phyloP scores from a whole-genome alignment of 2,888 invertebrate genomes.

The Geophilus truncorum region DNA sequence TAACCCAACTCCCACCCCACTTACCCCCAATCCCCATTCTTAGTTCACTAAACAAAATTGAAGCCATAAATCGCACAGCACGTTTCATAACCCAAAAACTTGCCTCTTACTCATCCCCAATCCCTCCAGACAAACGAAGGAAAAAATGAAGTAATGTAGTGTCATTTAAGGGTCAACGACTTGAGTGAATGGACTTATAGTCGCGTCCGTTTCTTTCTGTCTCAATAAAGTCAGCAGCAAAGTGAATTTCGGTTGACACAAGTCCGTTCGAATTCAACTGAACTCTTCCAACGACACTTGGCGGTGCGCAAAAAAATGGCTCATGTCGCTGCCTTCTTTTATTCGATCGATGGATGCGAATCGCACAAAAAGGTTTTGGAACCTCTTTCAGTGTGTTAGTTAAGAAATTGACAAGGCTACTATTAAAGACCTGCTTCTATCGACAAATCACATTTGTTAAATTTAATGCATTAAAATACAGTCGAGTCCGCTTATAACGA shows the following conservation, averaged over 20 bases:
- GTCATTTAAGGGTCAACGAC: constrained; percentile 5
- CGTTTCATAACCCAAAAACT: neutral
- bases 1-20: neutral
- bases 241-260: constrained; percentile 1
- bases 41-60: neutral
- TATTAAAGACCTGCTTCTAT: too few species aligned
- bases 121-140: neutral
- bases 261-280: neutral
- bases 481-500: too few species aligned
- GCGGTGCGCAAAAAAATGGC: neutral
- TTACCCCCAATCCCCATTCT: too few species aligned
- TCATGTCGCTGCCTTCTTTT: neutral
- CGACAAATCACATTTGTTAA: too few species aligned
- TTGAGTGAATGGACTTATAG: neutral
- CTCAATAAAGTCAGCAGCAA: constrained; percentile 2
- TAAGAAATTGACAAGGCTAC: too few species aligned
- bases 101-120: neutral
- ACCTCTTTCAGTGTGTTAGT: too few species aligned
- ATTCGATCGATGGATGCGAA: neutral
- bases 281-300: neutral
- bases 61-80: neutral
- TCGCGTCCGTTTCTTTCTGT: neutral
- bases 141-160: neutral
- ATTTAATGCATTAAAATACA: too few species aligned
- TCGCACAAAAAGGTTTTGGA: neutral